Evolutionary conservation across 2,113 vertebrate species (phyloP), one percentile per base, ranked within the genome.

Genomic region (Planiliza haematocheilus): DNA sequence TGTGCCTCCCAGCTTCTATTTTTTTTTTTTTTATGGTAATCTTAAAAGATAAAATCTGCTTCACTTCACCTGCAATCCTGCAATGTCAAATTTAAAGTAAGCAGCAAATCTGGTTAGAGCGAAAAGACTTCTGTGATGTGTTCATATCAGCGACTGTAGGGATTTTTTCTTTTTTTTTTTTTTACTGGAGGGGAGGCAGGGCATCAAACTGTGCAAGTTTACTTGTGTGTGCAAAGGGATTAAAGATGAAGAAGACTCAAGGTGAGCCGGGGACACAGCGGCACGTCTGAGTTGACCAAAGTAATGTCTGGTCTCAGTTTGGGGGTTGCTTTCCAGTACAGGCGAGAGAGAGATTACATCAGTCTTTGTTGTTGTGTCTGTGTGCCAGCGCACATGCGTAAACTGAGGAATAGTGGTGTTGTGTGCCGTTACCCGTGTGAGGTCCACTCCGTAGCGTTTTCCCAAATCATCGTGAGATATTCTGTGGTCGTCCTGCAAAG

Each of bases 401-500:
- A 16, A 37, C 24, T 46, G 42, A 21, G 12, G 0, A 16, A 6
- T 14, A 10, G 18, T 53, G 64, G 69, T 56, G 59, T 51, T 49
- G 36, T 58, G 43, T 58, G 71, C 18, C 1, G 89, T 94, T 88
- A 98, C 96, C 95, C 86, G 88, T 20, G 87, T 79, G 63, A 96
- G 89, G 52, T 97, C 95, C 84, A 96, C 93, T 78, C 93, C 94
- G 72, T 98, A 98, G 69, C 96, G 97, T 42, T 88, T 91, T 41
- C 92, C 93, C 87, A 98, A 51, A 71, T 98, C 97, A 20, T 96
- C 96, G 79, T 94, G 61, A 52, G 94, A 88, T 43, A 98, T 86
- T 81, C 92, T 96, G 90, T 98, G 97, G 75, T 98, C 96, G 6
- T 98, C 96, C 97, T 98, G 87, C 39, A 83, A 51, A 37, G 51